Evolutionary conservation across 2,797 vertebrate genomes (phyloP).

Genomic region (Sebastes minor): DNA sequence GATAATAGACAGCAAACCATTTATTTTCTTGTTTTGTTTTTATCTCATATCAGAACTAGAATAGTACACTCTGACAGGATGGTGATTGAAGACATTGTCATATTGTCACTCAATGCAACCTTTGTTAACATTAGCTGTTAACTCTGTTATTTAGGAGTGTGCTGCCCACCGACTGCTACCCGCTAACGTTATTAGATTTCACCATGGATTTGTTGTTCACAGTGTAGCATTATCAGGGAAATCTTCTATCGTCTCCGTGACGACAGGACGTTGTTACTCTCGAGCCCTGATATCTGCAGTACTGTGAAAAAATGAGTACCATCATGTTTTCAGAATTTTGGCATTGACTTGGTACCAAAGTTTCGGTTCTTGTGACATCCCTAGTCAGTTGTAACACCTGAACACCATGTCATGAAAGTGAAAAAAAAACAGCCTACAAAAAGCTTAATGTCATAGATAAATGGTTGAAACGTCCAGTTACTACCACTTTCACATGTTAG

Average conservation of each 20-base stretch:
- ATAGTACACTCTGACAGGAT: not conserved
- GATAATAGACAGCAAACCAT: not conserved
- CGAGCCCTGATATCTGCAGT: no score
- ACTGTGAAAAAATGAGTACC: no score
- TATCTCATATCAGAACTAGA: not conserved
- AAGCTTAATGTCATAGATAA: not conserved
- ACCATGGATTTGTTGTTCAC: no score
- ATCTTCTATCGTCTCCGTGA: accelerated
- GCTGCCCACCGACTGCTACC: no score
- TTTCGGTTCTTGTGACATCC: no score
- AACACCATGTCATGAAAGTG: not conserved
- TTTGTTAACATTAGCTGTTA: not conserved
- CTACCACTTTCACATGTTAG: not conserved
- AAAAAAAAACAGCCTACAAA: not conserved
- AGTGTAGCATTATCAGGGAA: no score
- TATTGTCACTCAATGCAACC: not conserved
- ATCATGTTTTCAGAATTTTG: no score
- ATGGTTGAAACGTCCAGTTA: not conserved
- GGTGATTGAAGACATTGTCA: not conserved
- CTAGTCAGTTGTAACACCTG: not conserved
- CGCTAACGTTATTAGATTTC: no score
- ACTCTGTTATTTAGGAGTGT: no score
- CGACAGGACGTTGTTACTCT: no score
- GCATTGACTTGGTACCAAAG: no score
- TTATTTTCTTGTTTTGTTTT: not conserved